Evolutionary conservation across 2,888 invertebrate species (phyloP).

Genomic region (Diachrysia chrysitis): DNA sequence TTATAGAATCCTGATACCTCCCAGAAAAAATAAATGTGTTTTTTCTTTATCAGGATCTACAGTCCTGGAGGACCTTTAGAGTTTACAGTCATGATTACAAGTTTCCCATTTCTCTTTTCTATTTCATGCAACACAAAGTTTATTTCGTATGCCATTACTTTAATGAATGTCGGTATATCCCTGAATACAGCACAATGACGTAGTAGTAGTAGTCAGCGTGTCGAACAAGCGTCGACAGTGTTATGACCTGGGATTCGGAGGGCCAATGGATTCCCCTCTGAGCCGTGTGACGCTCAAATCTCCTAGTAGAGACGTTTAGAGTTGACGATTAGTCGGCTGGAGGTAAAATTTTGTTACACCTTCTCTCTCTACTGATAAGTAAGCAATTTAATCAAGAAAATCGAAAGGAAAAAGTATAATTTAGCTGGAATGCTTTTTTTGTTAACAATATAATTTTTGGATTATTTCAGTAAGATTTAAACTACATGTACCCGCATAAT

Average conservation of each 20-base stretch:
- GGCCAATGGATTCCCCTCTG: conserved; percentile 62
- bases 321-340: conserved; percentile 19
- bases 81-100: background rate
- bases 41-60: too few relatives aligned
- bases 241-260: conserved; percentile 34
- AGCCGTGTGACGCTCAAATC: conserved; percentile 55
- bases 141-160: background rate
- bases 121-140: background rate
- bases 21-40: too few relatives aligned
- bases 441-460: too few relatives aligned
- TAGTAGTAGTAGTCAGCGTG: conserved; percentile 22
- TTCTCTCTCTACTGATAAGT: too few relatives aligned
- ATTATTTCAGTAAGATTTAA: too few relatives aligned
- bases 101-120: background rate
- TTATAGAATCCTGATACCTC: too few relatives aligned
- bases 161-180: conserved; percentile 20
- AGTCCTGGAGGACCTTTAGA: too few relatives aligned
- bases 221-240: conserved; percentile 26
- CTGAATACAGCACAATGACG: conserved; percentile 24
- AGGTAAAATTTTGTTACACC: background rate
- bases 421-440: too few relatives aligned
- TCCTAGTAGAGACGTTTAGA: conserved; percentile 40
- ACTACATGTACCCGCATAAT: background rate
- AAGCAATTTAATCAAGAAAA: too few relatives aligned
- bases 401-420: too few relatives aligned